Conservation (phyloP, 2,888 invertebrate species). For the Erpobdella octoculata region DNA sequence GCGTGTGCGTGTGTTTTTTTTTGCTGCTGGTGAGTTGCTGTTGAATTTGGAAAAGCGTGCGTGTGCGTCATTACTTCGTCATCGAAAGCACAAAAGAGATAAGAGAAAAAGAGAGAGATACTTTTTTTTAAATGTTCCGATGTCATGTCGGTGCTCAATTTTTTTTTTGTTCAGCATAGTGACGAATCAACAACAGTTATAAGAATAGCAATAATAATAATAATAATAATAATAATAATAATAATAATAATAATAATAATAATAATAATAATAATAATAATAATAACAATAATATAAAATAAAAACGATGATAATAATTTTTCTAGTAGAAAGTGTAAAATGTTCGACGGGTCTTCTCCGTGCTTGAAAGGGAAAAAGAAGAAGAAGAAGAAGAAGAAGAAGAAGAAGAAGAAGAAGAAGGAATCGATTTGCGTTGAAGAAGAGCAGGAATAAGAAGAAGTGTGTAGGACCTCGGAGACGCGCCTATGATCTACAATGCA, state of each 20-base stretch:
- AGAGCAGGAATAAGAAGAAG: too few species aligned
- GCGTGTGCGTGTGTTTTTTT: too few species aligned
- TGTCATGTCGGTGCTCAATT: too few species aligned
- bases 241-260: slow-evolving; percentile 11
- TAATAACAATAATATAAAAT: background rate
- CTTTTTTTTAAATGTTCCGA: too few species aligned
- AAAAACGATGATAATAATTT: too few species aligned
- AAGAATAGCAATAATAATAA: background rate
- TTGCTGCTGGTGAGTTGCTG: background rate
- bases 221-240: background rate
- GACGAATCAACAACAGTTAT: too few species aligned
- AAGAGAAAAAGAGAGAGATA: background rate
- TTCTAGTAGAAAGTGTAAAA: background rate
- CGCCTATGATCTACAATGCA: too few species aligned
- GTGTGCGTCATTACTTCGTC: background rate
- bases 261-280: slow-evolving; percentile 5
- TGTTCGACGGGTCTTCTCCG: background rate
- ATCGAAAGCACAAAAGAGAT: background rate
- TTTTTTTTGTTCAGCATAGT: too few species aligned
- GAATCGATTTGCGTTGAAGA: too few species aligned
- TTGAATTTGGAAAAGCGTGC: background rate
- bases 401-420: background rate
- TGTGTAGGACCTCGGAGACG: too few species aligned
- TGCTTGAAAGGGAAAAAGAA: background rate
- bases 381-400: background rate